A percentile compares a stretch with the other conserved stretches of the same genome.
Conservation (phyloP, 2,888 invertebrate species). For the Ecliptopera silaceata region DNA sequence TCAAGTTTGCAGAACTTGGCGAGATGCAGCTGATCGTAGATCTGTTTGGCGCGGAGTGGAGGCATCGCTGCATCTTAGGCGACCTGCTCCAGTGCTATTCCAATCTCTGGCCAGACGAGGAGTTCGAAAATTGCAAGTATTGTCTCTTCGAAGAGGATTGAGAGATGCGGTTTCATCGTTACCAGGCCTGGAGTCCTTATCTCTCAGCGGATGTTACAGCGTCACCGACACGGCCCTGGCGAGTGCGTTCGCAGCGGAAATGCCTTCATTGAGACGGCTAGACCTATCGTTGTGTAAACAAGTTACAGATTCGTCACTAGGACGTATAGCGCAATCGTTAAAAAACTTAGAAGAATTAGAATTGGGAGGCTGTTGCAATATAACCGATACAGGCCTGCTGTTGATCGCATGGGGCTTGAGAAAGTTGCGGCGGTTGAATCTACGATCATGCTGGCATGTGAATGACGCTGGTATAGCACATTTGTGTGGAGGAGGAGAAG, state of each 20-base stretch:
- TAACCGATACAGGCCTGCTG: constrained; percentile 94
- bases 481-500: constrained; percentile 88
- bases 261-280: constrained; percentile 89
- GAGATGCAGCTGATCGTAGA: constrained; percentile 95
- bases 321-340: constrained; percentile 91
- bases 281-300: constrained; percentile 97
- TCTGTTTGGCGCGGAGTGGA: constrained; percentile 97
- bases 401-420: constrained; percentile 94
- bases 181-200: constrained; percentile 93
- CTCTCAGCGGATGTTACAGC: constrained; percentile 96
- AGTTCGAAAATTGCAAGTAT: constrained; percentile 93
- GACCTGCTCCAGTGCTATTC: constrained; percentile 92
- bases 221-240: constrained; percentile 93
- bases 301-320: constrained; percentile 95
- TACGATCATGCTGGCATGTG: constrained; percentile 96
- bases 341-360: constrained; percentile 94
- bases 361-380: constrained; percentile 95
- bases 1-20: constrained; percentile 94
- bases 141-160: constrained; percentile 91
- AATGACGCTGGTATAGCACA: constrained; percentile 95
- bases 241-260: constrained; percentile 90
- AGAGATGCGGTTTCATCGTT: constrained; percentile 93
- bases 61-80: constrained; percentile 93
- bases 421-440: constrained; percentile 91
- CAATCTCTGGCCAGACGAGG: constrained; percentile 93